Evolutionary conservation across 2,113 vertebrate genomes (phyloP), one percentile per base, ranked within the genome.

Genomic region (Myrmophylax atrothorax): DNA sequence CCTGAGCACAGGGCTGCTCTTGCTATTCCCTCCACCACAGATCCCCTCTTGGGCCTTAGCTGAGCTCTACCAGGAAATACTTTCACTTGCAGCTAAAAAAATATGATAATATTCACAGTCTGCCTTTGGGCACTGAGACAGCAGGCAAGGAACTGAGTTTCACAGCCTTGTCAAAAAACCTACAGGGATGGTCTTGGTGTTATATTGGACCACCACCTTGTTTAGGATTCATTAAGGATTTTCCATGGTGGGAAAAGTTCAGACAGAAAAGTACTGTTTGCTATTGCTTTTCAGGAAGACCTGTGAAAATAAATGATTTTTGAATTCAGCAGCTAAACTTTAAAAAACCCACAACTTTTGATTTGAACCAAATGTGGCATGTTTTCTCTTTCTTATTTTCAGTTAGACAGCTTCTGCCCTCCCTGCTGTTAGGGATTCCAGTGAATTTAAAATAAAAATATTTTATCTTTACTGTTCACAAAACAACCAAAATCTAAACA

Each of bases 401-500:
- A 53, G 24, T 91, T 68, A 69, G 73, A 81, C 68, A 81, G 53
- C 40, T 94, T 63, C 67, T 87, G 10, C 53, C 60, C 38, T 80
- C 68, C 63, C 69, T 82, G 64, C 69, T 91, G 60, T 59, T 81
- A 87, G 35, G 52, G 92, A 79, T 66, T 73, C 46, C 25, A 80
- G 52, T 56, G 82, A 80, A 69, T 79, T 90, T 64, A 58, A 77
- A 85, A 66, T 66, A 58, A 76, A 94, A 83, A 49, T 81, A 37
- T 82, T 91, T 94, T 66, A 19, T 78, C 20, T 87, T 72, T 52
- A 76, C 46, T 72, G 20, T 46, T 85, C 49, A 44, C 29, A 72
- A 93, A 93, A 87, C 23, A 89, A 67, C 10, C 25, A 33, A 89
- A 86, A 89, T 87, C 63, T 53, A 60, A 94, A 64, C 44, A 12